These are phyloP conservation scores for Balaeniceps rex DNA, from an alignment of 2,113 vertebrate species.

Conservation along the genomic window DNA sequence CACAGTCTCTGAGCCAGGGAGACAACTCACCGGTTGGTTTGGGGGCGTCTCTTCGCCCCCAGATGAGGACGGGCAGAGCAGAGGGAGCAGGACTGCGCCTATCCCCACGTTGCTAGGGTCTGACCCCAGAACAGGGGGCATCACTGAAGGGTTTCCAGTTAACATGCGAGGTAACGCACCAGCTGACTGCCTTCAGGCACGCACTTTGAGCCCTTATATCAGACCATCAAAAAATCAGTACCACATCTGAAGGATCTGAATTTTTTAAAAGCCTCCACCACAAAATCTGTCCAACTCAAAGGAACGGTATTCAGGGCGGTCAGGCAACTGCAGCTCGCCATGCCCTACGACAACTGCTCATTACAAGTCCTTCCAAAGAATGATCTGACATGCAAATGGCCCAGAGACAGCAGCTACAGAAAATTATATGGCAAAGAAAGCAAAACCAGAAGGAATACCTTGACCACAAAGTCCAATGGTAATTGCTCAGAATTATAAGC, in stretches of 20 bases:
- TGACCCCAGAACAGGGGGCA: rapidly evolving
- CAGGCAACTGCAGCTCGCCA: not conserved
- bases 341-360: rapidly evolving
- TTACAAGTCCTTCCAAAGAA: not conserved
- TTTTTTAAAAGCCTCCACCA: not conserved
- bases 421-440: not conserved
- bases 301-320: rapidly evolving
- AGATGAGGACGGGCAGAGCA: rapidly evolving
- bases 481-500: not conserved
- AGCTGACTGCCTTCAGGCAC: not conserved
- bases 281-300: not conserved
- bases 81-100: not conserved
- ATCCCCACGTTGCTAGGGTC: not conserved
- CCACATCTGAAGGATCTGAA: not conserved
- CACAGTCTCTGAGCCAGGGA: rapidly evolving
- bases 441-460: not conserved
- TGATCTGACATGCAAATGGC: not conserved
- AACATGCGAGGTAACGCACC: rapidly evolving
- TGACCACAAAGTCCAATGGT: not conserved
- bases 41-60: not conserved
- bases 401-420: not conserved
- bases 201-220: not conserved
- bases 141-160: not conserved
- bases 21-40: rapidly evolving
- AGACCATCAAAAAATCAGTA: not conserved